These are phyloP conservation scores for Drosophila kepulauana DNA, from an alignment of 1,140 invertebrate species.

Conservation along the genomic window DNA sequence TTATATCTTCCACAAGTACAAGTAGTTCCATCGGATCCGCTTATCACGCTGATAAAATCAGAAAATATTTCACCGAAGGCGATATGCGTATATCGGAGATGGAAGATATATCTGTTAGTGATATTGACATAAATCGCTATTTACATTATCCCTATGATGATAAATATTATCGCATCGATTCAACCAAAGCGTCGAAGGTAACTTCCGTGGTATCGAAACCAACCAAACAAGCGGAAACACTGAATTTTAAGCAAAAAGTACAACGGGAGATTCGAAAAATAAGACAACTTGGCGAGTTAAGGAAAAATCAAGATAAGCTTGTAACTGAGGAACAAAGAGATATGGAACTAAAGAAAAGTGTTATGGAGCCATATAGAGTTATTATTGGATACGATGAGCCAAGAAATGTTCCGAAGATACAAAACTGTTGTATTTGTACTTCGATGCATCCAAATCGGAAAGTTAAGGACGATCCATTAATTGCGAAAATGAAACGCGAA, in stretches of 20 bases:
- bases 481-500: conserved; percentile 46
- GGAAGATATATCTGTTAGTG: background rate
- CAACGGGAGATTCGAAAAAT: background rate
- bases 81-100: background rate
- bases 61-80: background rate
- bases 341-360: background rate
- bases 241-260: background rate
- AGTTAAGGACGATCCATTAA: conserved; percentile 29
- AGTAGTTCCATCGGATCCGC: no score
- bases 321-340: background rate
- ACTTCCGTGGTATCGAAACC: background rate
- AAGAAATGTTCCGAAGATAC: background rate
- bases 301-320: background rate
- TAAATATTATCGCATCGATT: background rate
- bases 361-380: no score
- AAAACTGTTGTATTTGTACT: conserved; percentile 41
- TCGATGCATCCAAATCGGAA: conserved; percentile 4
- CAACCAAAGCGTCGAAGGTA: background rate
- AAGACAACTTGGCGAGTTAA: background rate
- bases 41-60: background rate
- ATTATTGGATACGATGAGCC: background rate
- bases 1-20: no score
- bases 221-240: background rate
- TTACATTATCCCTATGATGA: background rate
- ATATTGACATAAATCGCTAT: background rate